Conservation (phyloP, 2,888 invertebrate genomes). For the Xestia xanthographa region DNA sequence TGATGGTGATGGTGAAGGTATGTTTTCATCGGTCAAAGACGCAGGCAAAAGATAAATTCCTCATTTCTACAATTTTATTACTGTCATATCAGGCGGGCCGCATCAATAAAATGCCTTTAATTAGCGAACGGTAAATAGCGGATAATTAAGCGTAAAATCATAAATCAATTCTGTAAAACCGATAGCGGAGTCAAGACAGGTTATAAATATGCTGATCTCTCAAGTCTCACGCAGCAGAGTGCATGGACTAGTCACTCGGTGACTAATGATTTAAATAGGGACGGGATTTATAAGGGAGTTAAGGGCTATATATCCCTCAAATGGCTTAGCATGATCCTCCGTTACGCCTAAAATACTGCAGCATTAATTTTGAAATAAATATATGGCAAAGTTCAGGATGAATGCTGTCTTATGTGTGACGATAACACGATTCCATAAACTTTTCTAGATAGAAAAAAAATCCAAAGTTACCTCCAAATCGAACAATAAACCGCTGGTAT, state of each 20-base stretch:
- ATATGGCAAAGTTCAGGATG: no score
- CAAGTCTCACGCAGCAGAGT: conserved; percentile 37
- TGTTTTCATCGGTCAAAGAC: background rate
- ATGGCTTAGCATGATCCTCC: no score
- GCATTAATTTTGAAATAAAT: no score
- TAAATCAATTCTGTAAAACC: conserved; percentile 60
- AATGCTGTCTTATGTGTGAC: no score
- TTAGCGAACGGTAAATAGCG: conserved; percentile 49
- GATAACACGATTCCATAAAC: no score
- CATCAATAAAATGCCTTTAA: conserved; percentile 39
- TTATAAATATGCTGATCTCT: conserved; percentile 51
- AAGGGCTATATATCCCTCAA: no score
- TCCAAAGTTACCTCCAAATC: no score
- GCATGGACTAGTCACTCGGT: background rate
- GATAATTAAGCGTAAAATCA: conserved; percentile 45
- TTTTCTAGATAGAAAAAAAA: no score
- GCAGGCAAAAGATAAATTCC: background rate
- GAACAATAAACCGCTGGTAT: no score
- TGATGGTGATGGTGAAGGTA: no score
- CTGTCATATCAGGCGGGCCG: conserved; percentile 21
- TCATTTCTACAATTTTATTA: conserved; percentile 25
- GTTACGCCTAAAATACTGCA: no score
- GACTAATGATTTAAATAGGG: conserved; percentile 20
- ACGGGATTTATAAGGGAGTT: background rate
- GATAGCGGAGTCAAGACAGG: conserved; percentile 52